Conservation (phyloP, 2,113 vertebrate genomes). For the Dolichotis patagonum region DNA sequence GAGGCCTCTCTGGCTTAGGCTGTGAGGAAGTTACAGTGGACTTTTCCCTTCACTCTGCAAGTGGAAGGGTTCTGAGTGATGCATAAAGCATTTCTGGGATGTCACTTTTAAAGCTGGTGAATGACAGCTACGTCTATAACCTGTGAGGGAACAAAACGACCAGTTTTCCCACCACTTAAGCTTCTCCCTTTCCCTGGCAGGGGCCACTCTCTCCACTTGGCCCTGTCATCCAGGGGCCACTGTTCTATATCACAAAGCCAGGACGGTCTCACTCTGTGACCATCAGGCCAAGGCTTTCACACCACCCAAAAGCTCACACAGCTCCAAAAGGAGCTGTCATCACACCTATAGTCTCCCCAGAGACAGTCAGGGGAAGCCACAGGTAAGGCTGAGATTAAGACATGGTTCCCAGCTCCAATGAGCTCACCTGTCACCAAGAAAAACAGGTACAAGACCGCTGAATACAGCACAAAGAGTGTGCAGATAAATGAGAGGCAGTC, state of each 20-base stretch:
- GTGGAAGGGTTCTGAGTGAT: not conserved
- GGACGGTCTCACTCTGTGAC: not conserved
- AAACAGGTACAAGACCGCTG: not conserved
- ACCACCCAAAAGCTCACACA: too few species aligned
- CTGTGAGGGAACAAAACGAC: not conserved
- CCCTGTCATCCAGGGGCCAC: not conserved
- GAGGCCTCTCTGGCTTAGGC: not conserved
- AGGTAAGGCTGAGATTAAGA: not conserved
- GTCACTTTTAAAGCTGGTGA: constrained; percentile 30
- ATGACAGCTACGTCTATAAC: constrained; percentile 3
- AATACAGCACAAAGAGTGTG: not conserved
- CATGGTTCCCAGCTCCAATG: not conserved
- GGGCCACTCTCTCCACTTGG: not conserved
- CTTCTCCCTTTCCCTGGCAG: not conserved
- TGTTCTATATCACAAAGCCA: not conserved
- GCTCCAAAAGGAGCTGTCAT: not conserved
- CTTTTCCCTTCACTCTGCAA: not conserved
- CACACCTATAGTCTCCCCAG: not conserved
- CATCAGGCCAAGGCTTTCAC: not conserved
- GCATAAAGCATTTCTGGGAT: not conserved
- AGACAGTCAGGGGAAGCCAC: not conserved
- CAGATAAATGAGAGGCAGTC: not conserved
- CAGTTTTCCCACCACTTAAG: not conserved
- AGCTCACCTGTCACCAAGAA: not conserved
- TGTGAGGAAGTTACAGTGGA: not conserved